Evolutionary conservation across 2,797 vertebrate genomes (phyloP).

Genomic region (Mormyrus hasselquistii): DNA sequence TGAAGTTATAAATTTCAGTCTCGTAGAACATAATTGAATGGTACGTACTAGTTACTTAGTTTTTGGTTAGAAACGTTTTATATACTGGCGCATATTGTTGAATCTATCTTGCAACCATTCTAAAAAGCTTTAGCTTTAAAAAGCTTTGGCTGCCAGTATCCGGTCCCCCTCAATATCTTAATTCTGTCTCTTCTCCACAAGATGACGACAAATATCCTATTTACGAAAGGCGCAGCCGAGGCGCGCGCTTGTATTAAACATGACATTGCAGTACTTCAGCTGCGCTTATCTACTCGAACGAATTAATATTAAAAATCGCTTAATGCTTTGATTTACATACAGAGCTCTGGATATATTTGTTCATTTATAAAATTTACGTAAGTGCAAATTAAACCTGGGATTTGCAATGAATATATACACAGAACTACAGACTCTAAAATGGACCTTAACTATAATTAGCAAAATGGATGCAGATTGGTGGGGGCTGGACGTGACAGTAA

Average conservation of each 20-base stretch:
- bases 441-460: not conserved
- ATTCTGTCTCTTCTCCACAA: conserved; percentile 27
- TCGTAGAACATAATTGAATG: not conserved
- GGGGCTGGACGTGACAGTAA: not conserved
- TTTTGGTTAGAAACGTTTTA: not conserved
- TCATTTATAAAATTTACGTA: not conserved
- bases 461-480: not conserved
- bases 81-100: not conserved
- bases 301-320: not conserved
- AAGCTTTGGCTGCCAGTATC: not conserved
- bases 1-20: not conserved
- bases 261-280: not conserved
- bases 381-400: not conserved
- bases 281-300: not conserved
- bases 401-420: not conserved
- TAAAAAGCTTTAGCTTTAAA: not conserved
- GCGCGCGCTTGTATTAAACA: not conserved
- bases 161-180: not conserved
- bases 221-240: too few species aligned
- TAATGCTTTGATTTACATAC: not conserved
- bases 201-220: conserved; percentile 34
- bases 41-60: not conserved
- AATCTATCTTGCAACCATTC: not conserved
- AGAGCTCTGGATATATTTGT: not conserved
- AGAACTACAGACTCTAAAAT: not conserved